Evolutionary conservation across 2,113 vertebrate genomes (phyloP).

Genomic region (Cryptotis parvus): DNA sequence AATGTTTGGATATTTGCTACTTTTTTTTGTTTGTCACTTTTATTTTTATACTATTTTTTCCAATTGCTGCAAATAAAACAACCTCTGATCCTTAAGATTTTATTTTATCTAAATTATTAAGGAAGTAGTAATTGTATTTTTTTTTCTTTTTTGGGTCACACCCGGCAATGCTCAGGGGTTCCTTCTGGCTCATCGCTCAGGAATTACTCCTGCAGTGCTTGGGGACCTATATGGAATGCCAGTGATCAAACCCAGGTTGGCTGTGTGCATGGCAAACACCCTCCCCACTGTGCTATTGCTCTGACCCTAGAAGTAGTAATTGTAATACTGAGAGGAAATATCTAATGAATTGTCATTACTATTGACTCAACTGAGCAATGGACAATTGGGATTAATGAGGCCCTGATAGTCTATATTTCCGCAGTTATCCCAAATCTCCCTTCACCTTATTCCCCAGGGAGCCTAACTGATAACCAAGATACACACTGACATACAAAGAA

Average conservation of each 20-base stretch:
- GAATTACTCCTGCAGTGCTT: too few species aligned
- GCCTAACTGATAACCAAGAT: not conserved
- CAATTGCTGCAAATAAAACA: not conserved
- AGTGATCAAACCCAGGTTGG: too few species aligned
- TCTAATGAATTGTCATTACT: not conserved
- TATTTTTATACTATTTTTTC: not conserved
- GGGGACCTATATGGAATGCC: too few species aligned
- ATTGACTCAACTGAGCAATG: not conserved
- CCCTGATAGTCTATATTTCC: not conserved
- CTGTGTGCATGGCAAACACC: too few species aligned
- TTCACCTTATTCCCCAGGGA: too few species aligned
- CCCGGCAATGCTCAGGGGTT: not conserved
- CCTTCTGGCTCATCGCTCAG: too few species aligned
- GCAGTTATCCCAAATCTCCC: fast-evolving
- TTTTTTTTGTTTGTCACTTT: not conserved
- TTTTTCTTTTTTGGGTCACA: too few species aligned
- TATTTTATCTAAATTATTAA: too few species aligned
- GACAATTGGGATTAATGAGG: not conserved
- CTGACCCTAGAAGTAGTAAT: too few species aligned
- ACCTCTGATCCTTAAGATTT: not conserved
- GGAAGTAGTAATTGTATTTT: too few species aligned
- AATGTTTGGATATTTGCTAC: not conserved
- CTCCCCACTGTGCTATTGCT: too few species aligned
- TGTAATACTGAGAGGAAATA: too few species aligned
- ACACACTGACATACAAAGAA: not conserved